Evolutionary conservation across 1,140 invertebrate species (phyloP), one percentile per base, ranked within the genome.

Genomic region (Neodiprion lecontei): DNA sequence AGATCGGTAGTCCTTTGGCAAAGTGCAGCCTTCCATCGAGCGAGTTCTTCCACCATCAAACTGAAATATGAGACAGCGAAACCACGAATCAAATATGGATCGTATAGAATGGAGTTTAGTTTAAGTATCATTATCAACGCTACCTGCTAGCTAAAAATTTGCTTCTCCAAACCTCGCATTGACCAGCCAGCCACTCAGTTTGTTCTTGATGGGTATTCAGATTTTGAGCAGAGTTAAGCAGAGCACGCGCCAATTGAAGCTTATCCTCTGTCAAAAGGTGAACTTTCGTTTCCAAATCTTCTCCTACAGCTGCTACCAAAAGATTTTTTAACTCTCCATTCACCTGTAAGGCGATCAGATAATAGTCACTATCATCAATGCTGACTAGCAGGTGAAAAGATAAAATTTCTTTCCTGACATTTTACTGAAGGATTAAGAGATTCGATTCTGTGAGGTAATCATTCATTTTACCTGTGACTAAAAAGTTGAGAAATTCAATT

Each of bases 131-230:
- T 21, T 65, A 61, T 61, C 69, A 79, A 28, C 21, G 72, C 72
- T 86, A 95, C 94, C 93, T 97, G 90, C 95, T 96, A 28, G 96
- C 96, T 79, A 98, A 89, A 88, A 97, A 98, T 92, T 98, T 98
- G 81, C 96, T 97, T 76, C 96, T 92, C 96, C 96, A 98, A 72
- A 98, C 96, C 90, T 98, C 96, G 87, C 96, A 97, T 81, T 98
- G 96, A 4, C 96, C 96, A 40, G 95, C 95, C 28, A 98, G 87
- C 90, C 94, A 96, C 85, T 98, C 97, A 4, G 96, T 94, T 89
- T 97, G 95, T 86, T 98, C 96, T 85, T 96, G 95, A 87, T 97
- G 96, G 1, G 94, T 94, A 68, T 92, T 93, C 65, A 97, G 89
- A 85, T 95, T 92, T 86, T 96, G 93, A 10, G 95, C 93, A 67